phyloP scores from a whole-genome alignment of 2,797 vertebrate genomes.

The Masticophis lateralis region DNA sequence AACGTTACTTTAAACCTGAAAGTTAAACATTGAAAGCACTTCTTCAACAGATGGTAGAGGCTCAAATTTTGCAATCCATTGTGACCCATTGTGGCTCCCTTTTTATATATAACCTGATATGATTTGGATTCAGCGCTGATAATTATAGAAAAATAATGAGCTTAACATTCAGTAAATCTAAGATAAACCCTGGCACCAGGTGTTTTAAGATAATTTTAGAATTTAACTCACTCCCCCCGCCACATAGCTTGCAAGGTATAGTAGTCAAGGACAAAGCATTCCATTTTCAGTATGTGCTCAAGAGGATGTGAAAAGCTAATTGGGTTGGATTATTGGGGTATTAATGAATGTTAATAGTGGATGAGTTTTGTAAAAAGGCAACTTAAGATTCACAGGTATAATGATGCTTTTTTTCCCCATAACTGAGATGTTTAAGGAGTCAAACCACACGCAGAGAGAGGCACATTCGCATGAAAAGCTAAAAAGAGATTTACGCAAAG shows the following conservation, averaged over 20 bases:
- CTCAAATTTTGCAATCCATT: conserved; percentile 14
- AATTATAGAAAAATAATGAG: conserved; percentile 24
- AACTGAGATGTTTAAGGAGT: conserved; percentile 20
- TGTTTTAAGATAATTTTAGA: neutral
- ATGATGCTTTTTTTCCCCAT: neutral
- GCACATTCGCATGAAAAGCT: neutral
- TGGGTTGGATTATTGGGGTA: conserved; percentile 32
- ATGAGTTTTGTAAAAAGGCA: conserved; percentile 36
- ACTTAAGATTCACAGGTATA: conserved; percentile 26
- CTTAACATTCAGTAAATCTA: neutral
- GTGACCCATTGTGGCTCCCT: neutral
- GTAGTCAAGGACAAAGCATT: conserved; percentile 24
- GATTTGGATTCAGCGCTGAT: neutral
- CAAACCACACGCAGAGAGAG: conserved; percentile 1
- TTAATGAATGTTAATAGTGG: conserved; percentile 45
- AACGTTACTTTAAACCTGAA: neutral
- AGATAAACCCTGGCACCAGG: neutral
- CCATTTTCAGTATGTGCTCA: conserved; percentile 36
- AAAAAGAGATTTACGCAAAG: conserved; percentile 5
- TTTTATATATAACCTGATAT: conserved; percentile 22
- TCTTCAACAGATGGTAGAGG: neutral
- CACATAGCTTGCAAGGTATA: neutral
- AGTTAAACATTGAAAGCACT: neutral
- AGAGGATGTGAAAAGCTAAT: conserved; percentile 10
- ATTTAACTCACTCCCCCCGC: neutral